Evolutionary conservation across 2,797 vertebrate species (phyloP).

Genomic region (Helicolenus hilgendorfi): DNA sequence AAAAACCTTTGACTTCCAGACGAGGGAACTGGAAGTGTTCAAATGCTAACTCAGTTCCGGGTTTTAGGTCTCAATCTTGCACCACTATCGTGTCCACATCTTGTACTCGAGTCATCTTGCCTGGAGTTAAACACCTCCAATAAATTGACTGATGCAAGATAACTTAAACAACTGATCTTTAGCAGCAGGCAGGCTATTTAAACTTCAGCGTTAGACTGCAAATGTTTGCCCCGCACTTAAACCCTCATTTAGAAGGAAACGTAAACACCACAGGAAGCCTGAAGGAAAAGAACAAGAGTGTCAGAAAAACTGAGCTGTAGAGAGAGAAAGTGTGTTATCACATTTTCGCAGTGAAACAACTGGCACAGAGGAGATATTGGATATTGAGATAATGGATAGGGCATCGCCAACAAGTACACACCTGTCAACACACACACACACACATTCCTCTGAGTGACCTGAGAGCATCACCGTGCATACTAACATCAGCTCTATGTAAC

Average conservation of each 20-base stretch:
- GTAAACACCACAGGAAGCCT: constrained; percentile 19
- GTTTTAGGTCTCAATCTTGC: too few relatives aligned
- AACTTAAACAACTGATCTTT: neutral
- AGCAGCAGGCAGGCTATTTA: neutral
- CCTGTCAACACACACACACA: constrained; percentile 21
- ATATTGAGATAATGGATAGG: constrained; percentile 66
- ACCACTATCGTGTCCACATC: neutral
- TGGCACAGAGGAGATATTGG: constrained; percentile 63
- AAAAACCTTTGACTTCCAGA: too few relatives aligned
- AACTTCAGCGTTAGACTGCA: constrained; percentile 2
- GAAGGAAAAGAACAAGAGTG: neutral
- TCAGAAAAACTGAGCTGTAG: neutral
- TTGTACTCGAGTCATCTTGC: neutral
- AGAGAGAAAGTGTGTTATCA: constrained; percentile 52
- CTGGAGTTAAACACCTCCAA: neutral
- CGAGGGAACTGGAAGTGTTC: too few relatives aligned
- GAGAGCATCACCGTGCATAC: constrained; percentile 3
- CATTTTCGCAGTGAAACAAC: constrained; percentile 55
- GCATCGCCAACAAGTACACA: constrained; percentile 29
- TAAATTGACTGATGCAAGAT: neutral
- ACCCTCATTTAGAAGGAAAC: constrained; percentile 24
- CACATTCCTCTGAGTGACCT: constrained; percentile 23
- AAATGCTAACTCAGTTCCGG: too few relatives aligned
- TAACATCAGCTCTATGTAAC: neutral
- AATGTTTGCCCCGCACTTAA: constrained; percentile 26